These are phyloP conservation scores for Xanthia togata DNA, from an alignment of 2,888 invertebrate species.

Conservation along the genomic window DNA sequence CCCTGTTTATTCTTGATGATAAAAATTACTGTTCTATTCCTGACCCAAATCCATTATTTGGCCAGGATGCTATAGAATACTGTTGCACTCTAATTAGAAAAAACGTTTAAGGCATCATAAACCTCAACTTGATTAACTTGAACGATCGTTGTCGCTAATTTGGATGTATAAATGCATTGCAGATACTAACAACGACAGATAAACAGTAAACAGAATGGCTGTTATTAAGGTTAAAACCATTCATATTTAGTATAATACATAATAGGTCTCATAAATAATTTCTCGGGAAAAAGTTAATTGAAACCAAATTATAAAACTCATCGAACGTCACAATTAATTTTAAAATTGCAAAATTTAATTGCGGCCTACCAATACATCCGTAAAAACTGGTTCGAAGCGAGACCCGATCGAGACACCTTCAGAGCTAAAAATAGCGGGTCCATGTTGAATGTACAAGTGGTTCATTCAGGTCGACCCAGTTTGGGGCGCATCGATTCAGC, in stretches of 20 bases:
- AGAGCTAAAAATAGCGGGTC: constrained; percentile 82
- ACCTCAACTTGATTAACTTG: neutral
- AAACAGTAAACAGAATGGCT: constrained; percentile 8
- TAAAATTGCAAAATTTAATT: constrained; percentile 71
- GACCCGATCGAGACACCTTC: constrained; percentile 75
- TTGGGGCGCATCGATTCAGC: constrained; percentile 86
- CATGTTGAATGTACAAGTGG: constrained; percentile 82
- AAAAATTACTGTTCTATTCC: neutral
- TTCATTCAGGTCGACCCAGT: constrained; percentile 88
- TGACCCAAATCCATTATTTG: neutral
- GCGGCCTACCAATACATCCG: constrained; percentile 74
- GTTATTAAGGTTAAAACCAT: constrained; percentile 23
- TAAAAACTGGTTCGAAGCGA: constrained; percentile 77
- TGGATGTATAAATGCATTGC: constrained; percentile 16
- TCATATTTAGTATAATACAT: constrained; percentile 45
- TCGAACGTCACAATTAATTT: constrained; percentile 70
- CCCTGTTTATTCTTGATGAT: neutral
- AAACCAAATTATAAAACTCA: constrained; percentile 59
- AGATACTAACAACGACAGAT: neutral
- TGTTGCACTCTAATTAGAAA: neutral
- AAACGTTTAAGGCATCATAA: neutral
- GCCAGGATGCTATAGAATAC: neutral
- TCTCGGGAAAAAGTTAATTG: constrained; percentile 61
- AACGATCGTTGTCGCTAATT: constrained; percentile 13
- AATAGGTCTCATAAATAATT: constrained; percentile 42